Conservation (phyloP, 1,140 invertebrate species). For the Chironomus striatipennis region DNA sequence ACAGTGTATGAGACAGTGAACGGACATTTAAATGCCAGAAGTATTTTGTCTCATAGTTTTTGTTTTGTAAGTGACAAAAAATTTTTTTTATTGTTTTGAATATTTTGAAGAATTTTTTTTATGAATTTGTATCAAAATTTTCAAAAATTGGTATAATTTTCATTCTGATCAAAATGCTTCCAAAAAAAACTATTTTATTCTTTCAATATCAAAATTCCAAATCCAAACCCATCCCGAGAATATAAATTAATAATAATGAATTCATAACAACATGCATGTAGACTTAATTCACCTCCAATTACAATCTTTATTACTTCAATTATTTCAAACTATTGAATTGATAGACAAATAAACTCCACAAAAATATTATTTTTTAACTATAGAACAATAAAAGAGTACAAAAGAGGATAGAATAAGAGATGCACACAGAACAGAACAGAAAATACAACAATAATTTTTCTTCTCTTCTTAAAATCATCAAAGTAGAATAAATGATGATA, state of each 20-base stretch:
- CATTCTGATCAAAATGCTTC: too few species aligned
- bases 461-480: constrained; percentile 8
- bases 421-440: background rate
- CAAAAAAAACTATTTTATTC: background rate
- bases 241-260: too few species aligned
- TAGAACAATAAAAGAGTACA: background rate
- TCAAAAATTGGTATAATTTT: too few species aligned
- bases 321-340: background rate
- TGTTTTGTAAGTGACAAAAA: too few species aligned
- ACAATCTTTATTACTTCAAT: constrained; percentile 8
- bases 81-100: too few species aligned
- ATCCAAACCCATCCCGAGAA: background rate
- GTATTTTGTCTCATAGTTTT: too few species aligned
- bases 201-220: background rate
- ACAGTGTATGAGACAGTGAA: too few species aligned
- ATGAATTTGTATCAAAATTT: too few species aligned
- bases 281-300: constrained; percentile 8
- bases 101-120: too few species aligned
- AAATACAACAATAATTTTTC: background rate
- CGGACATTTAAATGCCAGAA: too few species aligned
- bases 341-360: background rate
- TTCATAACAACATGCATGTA: too few species aligned
- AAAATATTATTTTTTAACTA: background rate
- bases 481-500: constrained; percentile 9
- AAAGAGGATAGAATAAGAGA: too few species aligned